These are phyloP conservation scores for Acrossocheilus wenchowensis DNA, from an alignment of 2,797 vertebrate species.

Conservation along the genomic window DNA sequence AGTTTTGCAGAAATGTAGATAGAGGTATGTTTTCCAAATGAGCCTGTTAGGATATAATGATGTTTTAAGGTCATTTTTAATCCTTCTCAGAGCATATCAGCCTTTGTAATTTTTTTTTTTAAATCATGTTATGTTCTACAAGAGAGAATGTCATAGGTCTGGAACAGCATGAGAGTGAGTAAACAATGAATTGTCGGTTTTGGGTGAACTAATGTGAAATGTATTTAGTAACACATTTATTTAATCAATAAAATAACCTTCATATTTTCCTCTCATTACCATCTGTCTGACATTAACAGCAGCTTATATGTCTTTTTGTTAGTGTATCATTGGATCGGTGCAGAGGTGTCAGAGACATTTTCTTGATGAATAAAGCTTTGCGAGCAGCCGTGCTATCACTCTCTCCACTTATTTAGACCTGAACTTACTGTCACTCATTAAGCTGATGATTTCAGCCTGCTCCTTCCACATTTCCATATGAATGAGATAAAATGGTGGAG, in stretches of 20 bases:
- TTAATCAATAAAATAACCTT: background rate
- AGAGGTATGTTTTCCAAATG: background rate
- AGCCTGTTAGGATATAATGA: background rate
- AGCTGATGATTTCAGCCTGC: background rate
- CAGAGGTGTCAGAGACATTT: background rate
- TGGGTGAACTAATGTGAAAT: background rate
- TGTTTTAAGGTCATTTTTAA: background rate
- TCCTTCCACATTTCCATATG: slow-evolving; percentile 30
- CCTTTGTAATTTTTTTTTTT: background rate
- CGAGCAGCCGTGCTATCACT: background rate
- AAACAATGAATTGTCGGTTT: background rate
- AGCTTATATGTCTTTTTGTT: background rate
- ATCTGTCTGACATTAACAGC: background rate
- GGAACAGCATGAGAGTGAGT: background rate
- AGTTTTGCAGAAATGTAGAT: background rate
- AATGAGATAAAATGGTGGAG: slow-evolving; percentile 7
- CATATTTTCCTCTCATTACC: background rate
- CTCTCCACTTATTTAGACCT: slow-evolving; percentile 10
- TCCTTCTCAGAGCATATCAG: background rate
- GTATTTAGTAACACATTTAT: background rate
- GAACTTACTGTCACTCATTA: slow-evolving; percentile 28
- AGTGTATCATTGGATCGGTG: background rate
- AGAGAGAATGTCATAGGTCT: background rate
- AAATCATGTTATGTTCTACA: background rate
- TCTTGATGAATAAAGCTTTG: background rate